Evolutionary conservation across 92 coral and sea anemone species (phyloP), one percentile per base, ranked within the genome.

Genomic region (Muricea muricata): DNA sequence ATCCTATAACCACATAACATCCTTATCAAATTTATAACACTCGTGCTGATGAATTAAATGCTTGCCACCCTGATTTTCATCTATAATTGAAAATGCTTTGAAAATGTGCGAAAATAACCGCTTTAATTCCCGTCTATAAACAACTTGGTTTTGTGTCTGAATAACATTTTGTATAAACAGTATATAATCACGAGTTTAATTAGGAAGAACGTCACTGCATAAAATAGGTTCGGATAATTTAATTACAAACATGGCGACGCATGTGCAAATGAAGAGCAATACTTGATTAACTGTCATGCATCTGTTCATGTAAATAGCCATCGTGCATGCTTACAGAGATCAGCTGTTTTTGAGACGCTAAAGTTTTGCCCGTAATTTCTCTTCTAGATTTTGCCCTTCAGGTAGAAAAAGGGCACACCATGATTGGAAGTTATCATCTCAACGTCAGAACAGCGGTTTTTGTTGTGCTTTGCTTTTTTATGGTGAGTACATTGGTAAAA

Each of bases 401-500:
- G 3, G 2, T 10, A 1, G 2, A 18, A 52, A 52, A 13, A 18
- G 3, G 24, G 2, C 31, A 20, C 32, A 42, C 18, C 33, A 73
- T 73, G 79, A 46, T 13, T n/a, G 32, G 79, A 73, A 73, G 28
- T 9, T 28, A 12, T 72, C 78, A 18, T 47, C 17, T 35, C 24
- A 20, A 40, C 31, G 23, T 73, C 46, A 50, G 79, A 73, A 73
- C 35, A 11, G 57, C 34, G 13, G 56, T 73, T 8, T 23, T 46
- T 46, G 37, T 73, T 25, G 7, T 41, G 33, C 32, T 73, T 73
- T 61, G 42, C 37, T 10, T 73, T 73, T 26, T 46, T 4, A 23
- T 73, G 79, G 79, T 73, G 9, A 46, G 61, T 73, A 70, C 10
- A 63, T 63, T 28, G 10, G 37, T 63, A 17, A 23, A 23, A n/a